Evolutionary conservation across 2,113 vertebrate genomes (phyloP).

Genomic region (Pogona vitticeps): DNA sequence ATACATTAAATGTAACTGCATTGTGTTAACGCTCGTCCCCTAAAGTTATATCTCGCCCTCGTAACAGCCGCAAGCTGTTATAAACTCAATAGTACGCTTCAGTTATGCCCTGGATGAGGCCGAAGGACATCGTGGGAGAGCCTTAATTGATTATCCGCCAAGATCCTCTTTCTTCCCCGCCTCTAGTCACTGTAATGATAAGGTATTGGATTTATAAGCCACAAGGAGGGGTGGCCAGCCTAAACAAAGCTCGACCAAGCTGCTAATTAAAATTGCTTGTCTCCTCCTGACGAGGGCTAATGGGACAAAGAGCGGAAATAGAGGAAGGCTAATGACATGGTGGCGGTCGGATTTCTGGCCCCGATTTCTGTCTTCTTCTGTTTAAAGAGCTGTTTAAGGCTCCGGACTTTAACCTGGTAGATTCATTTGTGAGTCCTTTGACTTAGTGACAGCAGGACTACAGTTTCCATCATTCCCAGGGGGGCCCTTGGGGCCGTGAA

Average conservation of each 20-base stretch:
- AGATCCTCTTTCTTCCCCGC: slow-evolving; percentile 61
- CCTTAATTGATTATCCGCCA: slow-evolving; percentile 39
- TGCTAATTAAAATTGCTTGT: slow-evolving; percentile 79
- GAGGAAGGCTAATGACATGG: slow-evolving; percentile 73
- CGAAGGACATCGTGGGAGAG: slow-evolving; percentile 63
- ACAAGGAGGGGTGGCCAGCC: slow-evolving; percentile 39
- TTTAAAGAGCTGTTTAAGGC: no score
- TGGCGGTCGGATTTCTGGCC: slow-evolving; percentile 47
- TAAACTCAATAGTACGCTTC: slow-evolving; percentile 54
- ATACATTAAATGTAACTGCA: no score
- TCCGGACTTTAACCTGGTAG: no score
- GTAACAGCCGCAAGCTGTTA: no score
- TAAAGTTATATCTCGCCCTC: no score
- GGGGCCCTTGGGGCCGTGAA: no score
- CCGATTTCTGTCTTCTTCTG: no score
- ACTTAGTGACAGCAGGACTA: no score
- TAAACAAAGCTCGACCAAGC: slow-evolving; percentile 72
- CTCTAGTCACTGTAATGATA: slow-evolving; percentile 62
- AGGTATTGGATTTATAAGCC: slow-evolving; percentile 69
- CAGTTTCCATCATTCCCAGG: no score
- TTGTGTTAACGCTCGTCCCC: no score
- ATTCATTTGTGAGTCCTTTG: no score
- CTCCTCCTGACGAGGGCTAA: slow-evolving; percentile 67
- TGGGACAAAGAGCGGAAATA: slow-evolving; percentile 67
- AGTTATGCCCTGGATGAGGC: slow-evolving; percentile 65